phyloP scores from a whole-genome alignment of 2,888 invertebrate genomes.

The Drosophila picticornis region DNA sequence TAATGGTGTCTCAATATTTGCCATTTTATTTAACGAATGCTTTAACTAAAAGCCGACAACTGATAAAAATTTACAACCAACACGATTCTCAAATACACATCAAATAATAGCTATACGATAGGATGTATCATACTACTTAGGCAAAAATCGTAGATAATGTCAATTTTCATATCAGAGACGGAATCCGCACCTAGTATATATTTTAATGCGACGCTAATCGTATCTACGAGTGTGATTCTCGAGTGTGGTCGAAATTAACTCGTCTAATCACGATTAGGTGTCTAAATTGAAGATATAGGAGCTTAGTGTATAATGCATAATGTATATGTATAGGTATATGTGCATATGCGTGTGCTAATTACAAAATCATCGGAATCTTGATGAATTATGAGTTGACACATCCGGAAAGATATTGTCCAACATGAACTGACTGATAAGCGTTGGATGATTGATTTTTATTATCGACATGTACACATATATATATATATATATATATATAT shows the following conservation, averaged over 20 bases:
- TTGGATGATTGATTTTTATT: constrained; percentile 9
- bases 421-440: constrained; percentile 23
- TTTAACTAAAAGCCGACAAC: constrained; percentile 28
- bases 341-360: constrained; percentile 1
- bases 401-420: constrained; percentile 3
- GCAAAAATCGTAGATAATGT: constrained; percentile 11
- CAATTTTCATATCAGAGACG: constrained; percentile 1
- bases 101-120: background rate
- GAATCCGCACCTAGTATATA: constrained; percentile 11
- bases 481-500: background rate
- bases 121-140: background rate
- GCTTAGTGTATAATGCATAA: background rate
- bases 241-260: constrained; percentile 55
- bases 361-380: constrained; percentile 11
- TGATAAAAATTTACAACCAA: constrained; percentile 50
- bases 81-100: constrained; percentile 55
- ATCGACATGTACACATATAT: background rate
- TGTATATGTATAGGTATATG: background rate
- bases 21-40: constrained; percentile 55
- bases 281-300: constrained; percentile 2
- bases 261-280: constrained; percentile 47
- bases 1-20: constrained; percentile 73
- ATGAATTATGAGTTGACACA: constrained; percentile 9
- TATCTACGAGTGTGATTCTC: constrained; percentile 10
- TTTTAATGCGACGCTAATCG: constrained; percentile 60